Evolutionary conservation across 2,797 vertebrate species (phyloP), one percentile per base, ranked within the genome.

Genomic region (Hemibagrus guttatus): DNA sequence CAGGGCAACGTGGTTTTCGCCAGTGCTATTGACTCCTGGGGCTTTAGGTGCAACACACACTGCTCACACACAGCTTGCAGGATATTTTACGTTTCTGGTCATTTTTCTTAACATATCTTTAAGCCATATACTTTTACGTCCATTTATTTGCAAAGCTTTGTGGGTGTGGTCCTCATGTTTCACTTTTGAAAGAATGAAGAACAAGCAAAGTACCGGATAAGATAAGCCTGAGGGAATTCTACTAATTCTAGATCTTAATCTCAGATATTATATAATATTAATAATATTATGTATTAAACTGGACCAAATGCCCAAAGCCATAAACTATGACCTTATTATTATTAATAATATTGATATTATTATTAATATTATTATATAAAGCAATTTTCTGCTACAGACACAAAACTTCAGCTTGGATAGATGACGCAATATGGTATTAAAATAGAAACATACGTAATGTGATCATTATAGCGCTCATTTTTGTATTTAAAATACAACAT

Each of bases 11-110:
- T 99, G 86, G 96, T 98, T 0, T 99, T 99, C 85, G 95, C 97
- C 88, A 98, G 98, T 19, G 97, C 98, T 2, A 93, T 99, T 7
- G 98, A 99, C 64, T 97, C 98, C 16, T 99, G 98, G 98, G 98
- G 97, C 42, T 99, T 99, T 92, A 97, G 97, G 98, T 99, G 91
- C 85, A 89, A 6, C 39, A 23, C n/a, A 71, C 21, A 28, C 42
- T 49, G 17, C 58, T 14, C 3, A n/a, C 59, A 81, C 42, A 52
- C 46, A 59, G 56, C 58, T 61, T 21, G 17, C 23, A 81, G 12
- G 28, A 3, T n/a, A 81, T n/a, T 28, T 4, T 7, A 56, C 4
- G 26, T 52, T n/a, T n/a, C 46, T 28, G 11, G 12, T 26, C 7
- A 9, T 76, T 54, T 54, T 76, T 56, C n/a, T n/a, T n/a, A n/a